These are phyloP conservation scores for Turritopsis dohrnii DNA, from an alignment of 30 jellyfish, hydroid and myxozoan genomes.

Conservation along the genomic window DNA sequence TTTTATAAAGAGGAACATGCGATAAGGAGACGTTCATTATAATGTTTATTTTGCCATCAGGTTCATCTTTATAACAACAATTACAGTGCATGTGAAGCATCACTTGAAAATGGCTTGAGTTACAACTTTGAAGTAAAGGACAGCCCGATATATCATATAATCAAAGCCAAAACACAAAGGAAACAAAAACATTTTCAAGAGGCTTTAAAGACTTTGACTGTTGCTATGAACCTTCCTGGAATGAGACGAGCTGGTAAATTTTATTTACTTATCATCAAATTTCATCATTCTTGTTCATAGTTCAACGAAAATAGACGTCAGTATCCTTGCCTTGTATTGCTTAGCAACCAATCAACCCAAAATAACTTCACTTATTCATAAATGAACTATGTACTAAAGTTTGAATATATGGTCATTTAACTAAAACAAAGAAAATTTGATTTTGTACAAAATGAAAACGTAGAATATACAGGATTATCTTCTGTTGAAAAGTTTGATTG, in stretches of 20 bases:
- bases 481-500: background rate
- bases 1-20: background rate
- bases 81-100: constrained; percentile 81
- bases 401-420: no score
- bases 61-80: constrained; percentile 68
- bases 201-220: constrained; percentile 56
- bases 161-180: constrained; percentile 75
- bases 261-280: background rate
- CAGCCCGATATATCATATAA: constrained; percentile 86
- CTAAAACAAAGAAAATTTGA: background rate
- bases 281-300: background rate
- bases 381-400: no score
- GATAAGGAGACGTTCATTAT: background rate
- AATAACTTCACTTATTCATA: no score
- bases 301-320: background rate
- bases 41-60: constrained; percentile 20
- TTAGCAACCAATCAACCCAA: no score
- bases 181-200: constrained; percentile 76
- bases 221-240: constrained; percentile 89
- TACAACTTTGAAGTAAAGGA: constrained; percentile 89
- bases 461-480: background rate
- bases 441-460: background rate
- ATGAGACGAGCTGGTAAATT: constrained; percentile 34
- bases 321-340: no score
- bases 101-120: constrained; percentile 96